phyloP scores from a whole-genome alignment of 2,113 vertebrate genomes.

The Dasyornis broadbenti region DNA sequence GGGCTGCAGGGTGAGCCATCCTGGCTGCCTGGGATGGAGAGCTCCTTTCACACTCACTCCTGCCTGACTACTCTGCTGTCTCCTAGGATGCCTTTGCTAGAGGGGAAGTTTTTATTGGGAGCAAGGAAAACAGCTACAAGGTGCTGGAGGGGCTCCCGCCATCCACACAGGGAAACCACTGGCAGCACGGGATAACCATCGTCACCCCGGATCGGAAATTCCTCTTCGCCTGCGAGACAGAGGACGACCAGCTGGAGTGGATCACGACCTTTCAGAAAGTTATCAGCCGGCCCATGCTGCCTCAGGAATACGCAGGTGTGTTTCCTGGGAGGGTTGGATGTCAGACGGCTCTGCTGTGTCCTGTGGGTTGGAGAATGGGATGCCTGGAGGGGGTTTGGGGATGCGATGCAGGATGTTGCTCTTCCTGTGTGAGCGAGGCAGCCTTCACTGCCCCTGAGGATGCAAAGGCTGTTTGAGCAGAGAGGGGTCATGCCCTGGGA shows the following conservation, averaged over 20 bases:
- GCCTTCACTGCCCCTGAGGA: no score
- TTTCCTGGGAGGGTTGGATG: not conserved
- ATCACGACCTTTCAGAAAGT: constrained; percentile 88
- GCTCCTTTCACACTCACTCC: not conserved
- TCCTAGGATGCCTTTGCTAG: constrained; percentile 90
- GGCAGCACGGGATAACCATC: constrained; percentile 93
- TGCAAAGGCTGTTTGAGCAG: not conserved
- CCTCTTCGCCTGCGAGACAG: constrained; percentile 91
- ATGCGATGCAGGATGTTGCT: rapidly evolving
- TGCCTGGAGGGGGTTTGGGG: not conserved
- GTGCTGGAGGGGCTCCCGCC: constrained; percentile 86
- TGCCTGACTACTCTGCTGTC: not conserved
- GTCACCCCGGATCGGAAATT: constrained; percentile 94
- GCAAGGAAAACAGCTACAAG: constrained; percentile 92
- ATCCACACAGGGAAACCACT: constrained; percentile 87
- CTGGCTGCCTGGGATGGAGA: not conserved
- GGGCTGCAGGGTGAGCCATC: not conserved
- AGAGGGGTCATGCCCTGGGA: rapidly evolving
- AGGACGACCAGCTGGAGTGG: constrained; percentile 88
- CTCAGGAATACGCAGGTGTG: constrained; percentile 95
- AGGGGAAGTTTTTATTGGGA: constrained; percentile 96
- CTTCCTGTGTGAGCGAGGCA: rapidly evolving
- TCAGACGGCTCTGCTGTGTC: not conserved
- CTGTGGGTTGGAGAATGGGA: rapidly evolving
- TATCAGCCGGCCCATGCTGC: constrained; percentile 94